A percentile compares a stretch with the other conserved stretches of the same genome.
Conservation (phyloP, 2,797 vertebrate species). For the Myotis vivesi region DNA sequence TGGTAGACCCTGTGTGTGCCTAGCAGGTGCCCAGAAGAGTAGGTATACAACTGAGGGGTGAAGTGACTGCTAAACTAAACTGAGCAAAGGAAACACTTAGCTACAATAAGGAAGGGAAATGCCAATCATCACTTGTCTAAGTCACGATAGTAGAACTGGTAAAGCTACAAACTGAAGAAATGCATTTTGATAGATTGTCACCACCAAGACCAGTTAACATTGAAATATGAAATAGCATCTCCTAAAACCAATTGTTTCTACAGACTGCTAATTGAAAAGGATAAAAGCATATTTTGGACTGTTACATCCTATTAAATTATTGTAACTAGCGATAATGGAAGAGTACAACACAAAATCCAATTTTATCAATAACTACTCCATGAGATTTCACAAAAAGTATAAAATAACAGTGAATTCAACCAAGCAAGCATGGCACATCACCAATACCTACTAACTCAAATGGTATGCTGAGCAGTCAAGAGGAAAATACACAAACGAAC, state of each 20-base stretch:
- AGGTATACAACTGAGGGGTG: not conserved
- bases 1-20: not conserved
- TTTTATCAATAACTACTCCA: slow-evolving; percentile 32
- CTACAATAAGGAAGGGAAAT: not conserved
- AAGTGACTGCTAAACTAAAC: not conserved
- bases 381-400: slow-evolving; percentile 38
- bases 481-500: slow-evolving; percentile 26
- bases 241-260: slow-evolving; percentile 36
- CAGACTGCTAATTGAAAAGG: not conserved
- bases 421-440: slow-evolving; percentile 30
- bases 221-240: not conserved
- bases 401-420: slow-evolving; percentile 10
- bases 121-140: not conserved
- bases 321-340: slow-evolving; percentile 40
- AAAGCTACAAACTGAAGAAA: slow-evolving; percentile 32
- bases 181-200: not conserved
- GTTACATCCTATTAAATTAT: slow-evolving; percentile 31
- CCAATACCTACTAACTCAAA: slow-evolving; percentile 17
- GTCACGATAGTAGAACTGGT: not conserved
- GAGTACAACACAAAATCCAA: slow-evolving; percentile 38
- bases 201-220: not conserved
- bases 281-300: slow-evolving; percentile 30
- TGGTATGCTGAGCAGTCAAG: not conserved
- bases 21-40: not conserved
- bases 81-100: not conserved